phyloP scores from a whole-genome alignment of 2,888 invertebrate species.

The Leptinotarsa rubiginosa region DNA sequence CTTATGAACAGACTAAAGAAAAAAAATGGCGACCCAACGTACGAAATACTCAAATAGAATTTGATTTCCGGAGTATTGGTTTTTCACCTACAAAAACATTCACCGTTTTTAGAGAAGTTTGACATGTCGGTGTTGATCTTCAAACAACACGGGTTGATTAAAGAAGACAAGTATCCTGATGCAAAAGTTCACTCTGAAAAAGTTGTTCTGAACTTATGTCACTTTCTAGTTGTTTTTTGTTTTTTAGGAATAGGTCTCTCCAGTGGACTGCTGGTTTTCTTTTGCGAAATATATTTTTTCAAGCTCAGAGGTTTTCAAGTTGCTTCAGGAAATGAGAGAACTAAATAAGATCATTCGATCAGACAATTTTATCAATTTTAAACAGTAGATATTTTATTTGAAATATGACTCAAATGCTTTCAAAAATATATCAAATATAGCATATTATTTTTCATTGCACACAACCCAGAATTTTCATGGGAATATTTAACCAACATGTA shows the following conservation, averaged over 20 bases:
- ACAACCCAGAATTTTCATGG: no score
- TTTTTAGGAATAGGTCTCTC: conserved; percentile 16
- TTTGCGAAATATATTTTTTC: conserved; percentile 19
- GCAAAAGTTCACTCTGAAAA: neutral
- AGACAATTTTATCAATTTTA: no score
- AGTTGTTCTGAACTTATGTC: conserved; percentile 24
- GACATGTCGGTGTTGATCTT: conserved; percentile 18
- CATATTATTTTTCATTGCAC: no score
- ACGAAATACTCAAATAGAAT: conserved; percentile 28
- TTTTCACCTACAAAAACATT: conserved; percentile 24
- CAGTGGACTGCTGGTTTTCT: conserved; percentile 5
- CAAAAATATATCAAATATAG: no score
- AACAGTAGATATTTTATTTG: no score
- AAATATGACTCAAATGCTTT: no score
- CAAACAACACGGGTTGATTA: conserved; percentile 26
- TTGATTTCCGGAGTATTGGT: conserved; percentile 28
- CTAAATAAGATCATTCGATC: neutral
- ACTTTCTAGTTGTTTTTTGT: conserved; percentile 22
- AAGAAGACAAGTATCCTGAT: conserved; percentile 1
- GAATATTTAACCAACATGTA: no score
- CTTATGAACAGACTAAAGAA: conserved; percentile 20
- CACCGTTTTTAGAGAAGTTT: conserved; percentile 24
- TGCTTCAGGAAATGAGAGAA: neutral
- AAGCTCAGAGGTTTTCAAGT: neutral
- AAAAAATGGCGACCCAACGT: conserved; percentile 23